Percentiles rank a stretch among this genome's conserved stretches.
These are phyloP conservation scores for Lasioglossum baleicum DNA, from an alignment of 1,140 invertebrate species.

Conservation along the genomic window DNA sequence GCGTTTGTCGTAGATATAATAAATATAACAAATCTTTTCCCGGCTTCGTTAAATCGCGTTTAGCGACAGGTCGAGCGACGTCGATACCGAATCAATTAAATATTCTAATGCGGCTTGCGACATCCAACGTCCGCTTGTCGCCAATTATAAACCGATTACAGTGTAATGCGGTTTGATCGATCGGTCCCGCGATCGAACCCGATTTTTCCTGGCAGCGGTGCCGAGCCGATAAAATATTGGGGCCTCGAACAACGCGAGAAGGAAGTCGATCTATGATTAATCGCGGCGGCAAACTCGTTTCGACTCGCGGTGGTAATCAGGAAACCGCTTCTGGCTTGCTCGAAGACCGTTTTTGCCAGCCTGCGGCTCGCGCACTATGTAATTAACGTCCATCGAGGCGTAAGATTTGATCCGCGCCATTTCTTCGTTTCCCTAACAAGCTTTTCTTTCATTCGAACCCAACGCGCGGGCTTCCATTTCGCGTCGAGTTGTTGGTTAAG, in stretches of 20 bases:
- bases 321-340: conserved; percentile 14
- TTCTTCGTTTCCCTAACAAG: conserved; percentile 31
- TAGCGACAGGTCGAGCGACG: not conserved
- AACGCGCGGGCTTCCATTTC: not conserved
- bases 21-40: too few species aligned
- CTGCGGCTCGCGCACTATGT: conserved; percentile 25
- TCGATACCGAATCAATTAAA: conserved; percentile 2
- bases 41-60: too few species aligned
- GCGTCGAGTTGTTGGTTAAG: not conserved
- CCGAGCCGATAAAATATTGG: conserved; percentile 4
- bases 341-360: conserved; percentile 19
- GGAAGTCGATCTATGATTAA: conserved; percentile 42
- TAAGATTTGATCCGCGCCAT: conserved; percentile 54
- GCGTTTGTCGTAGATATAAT: too few species aligned
- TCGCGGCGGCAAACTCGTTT: conserved; percentile 25
- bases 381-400: conserved; percentile 52
- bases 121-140: not conserved
- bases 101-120: not conserved
- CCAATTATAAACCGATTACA: conserved; percentile 12
- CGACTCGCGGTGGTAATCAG: conserved; percentile 27
- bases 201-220: not conserved
- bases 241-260: not conserved
- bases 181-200: not conserved
- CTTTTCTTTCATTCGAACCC: conserved; percentile 8
- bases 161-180: conserved; percentile 7